Percentiles rank a stretch among this genome's conserved stretches.
Conservation (phyloP, 2,888 invertebrate genomes). For the Steinernema carpocapsae region DNA sequence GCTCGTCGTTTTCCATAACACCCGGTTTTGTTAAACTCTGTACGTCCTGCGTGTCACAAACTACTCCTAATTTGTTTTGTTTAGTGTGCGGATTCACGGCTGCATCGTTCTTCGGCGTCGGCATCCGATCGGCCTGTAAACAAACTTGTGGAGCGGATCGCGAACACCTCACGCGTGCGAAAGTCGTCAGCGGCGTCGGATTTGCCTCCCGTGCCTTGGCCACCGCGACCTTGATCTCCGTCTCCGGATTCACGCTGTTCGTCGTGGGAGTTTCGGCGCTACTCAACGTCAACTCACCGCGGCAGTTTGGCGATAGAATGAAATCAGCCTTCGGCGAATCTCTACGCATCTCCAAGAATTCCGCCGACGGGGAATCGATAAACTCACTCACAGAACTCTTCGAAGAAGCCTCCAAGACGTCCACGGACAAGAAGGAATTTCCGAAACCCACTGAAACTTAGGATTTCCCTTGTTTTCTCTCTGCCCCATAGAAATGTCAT, state of each 20-base stretch:
- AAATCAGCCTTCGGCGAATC: conserved; percentile 48
- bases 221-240: conserved; percentile 63
- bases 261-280: conserved; percentile 60
- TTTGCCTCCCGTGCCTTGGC: conserved; percentile 63
- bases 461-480: neutral
- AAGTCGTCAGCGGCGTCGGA: conserved; percentile 60
- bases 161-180: conserved; percentile 44
- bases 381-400: conserved; percentile 46
- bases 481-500: neutral
- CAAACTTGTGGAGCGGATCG: conserved; percentile 45
- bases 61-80: neutral
- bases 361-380: conserved; percentile 34
- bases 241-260: conserved; percentile 62
- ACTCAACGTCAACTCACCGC: conserved; percentile 62
- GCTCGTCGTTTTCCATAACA: conserved; percentile 32
- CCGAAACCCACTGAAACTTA: neutral
- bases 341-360: conserved; percentile 43
- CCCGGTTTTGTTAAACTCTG: conserved; percentile 33
- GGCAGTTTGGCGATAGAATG: conserved; percentile 64
- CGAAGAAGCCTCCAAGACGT: conserved; percentile 38
- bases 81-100: conserved; percentile 39
- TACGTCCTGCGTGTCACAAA: neutral
- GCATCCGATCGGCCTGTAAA: conserved; percentile 49
- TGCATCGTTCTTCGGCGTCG: conserved; percentile 43
- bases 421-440: neutral